Evolutionary conservation across 2,113 vertebrate species (phyloP).

Genomic region (Stegastes partitus): DNA sequence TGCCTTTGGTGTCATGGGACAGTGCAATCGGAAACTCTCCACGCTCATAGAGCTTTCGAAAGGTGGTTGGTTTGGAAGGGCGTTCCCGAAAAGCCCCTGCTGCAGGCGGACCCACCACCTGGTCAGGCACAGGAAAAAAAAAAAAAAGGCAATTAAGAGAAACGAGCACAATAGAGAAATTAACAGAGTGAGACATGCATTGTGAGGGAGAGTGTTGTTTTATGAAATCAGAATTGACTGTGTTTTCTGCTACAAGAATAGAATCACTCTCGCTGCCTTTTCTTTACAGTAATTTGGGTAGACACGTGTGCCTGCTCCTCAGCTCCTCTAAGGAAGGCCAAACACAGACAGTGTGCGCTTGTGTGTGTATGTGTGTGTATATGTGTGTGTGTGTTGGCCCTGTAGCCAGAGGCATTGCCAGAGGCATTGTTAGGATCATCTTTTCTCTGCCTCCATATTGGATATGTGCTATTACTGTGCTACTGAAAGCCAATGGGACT

Average conservation of each 20-base stretch:
- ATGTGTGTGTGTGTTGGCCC: conserved; percentile 48
- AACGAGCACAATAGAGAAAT: conserved; percentile 29
- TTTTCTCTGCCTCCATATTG: conserved; percentile 73
- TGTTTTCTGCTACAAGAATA: conserved; percentile 65
- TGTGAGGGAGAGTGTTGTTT: conserved; percentile 57
- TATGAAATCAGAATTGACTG: conserved; percentile 73
- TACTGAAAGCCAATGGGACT: conserved; percentile 63
- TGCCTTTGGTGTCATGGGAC: conserved; percentile 88
- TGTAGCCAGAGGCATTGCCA: conserved; percentile 74
- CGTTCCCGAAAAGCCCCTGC: conserved; percentile 91
- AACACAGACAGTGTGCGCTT: conserved; percentile 50
- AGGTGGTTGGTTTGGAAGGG: conserved; percentile 89
- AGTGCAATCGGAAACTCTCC: conserved; percentile 93
- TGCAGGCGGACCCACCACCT: conserved; percentile 92
- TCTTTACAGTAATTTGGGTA: conserved; percentile 69
- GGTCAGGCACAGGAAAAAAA: conserved; percentile 46
- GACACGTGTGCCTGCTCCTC: conserved; percentile 64
- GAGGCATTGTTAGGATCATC: conserved; percentile 77
- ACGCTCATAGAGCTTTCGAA: conserved; percentile 94
- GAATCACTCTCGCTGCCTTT: conserved; percentile 60
- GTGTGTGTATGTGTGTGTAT: conserved; percentile 40
- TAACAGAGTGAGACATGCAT: conserved; percentile 37
- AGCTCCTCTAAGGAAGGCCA: conserved; percentile 56
- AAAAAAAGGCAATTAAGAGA: conserved; percentile 22
- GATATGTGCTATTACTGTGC: conserved; percentile 68